Percentiles rank a stretch among this genome's conserved stretches.
These are phyloP conservation scores for Morpho achilles DNA, from an alignment of 2,888 invertebrate species.

Conservation along the genomic window DNA sequence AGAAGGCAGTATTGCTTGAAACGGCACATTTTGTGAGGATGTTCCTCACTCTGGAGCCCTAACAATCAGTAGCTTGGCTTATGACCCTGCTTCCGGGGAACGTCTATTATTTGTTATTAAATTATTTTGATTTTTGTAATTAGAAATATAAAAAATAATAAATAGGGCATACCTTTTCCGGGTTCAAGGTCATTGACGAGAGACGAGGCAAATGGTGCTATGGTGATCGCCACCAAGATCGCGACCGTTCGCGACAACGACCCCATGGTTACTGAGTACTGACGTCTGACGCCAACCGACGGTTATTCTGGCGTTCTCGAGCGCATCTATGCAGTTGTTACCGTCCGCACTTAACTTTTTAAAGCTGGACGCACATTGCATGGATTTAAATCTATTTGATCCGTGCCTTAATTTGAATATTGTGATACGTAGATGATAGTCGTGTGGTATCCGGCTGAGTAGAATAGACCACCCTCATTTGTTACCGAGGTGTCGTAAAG, in stretches of 20 bases:
- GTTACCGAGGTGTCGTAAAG: too few species aligned
- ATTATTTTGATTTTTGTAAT: neutral
- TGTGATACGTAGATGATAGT: too few species aligned
- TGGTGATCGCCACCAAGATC: constrained; percentile 40
- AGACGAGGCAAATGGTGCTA: constrained; percentile 48
- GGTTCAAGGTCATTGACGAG: constrained; percentile 58
- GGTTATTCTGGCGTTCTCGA: constrained; percentile 11
- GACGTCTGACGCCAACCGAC: constrained; percentile 30
- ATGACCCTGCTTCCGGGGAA: too few species aligned
- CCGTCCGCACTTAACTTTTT: constrained; percentile 5
- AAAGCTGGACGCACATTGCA: neutral
- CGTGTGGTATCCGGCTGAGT: too few species aligned
- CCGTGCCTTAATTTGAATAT: too few species aligned
- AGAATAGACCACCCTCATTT: too few species aligned
- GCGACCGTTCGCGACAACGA: constrained; percentile 53
- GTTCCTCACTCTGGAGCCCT: too few species aligned
- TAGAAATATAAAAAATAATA: neutral
- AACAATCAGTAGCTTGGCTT: too few species aligned
- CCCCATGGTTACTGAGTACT: constrained; percentile 57
- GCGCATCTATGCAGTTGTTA: constrained; percentile 19
- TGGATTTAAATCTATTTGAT: too few species aligned
- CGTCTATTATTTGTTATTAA: neutral
- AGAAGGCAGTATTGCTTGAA: too few species aligned
- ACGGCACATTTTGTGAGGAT: too few species aligned
- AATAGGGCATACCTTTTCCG: constrained; percentile 52